phyloP scores from a whole-genome alignment of 2,113 vertebrate genomes.

The Carettochelys insculpta region DNA sequence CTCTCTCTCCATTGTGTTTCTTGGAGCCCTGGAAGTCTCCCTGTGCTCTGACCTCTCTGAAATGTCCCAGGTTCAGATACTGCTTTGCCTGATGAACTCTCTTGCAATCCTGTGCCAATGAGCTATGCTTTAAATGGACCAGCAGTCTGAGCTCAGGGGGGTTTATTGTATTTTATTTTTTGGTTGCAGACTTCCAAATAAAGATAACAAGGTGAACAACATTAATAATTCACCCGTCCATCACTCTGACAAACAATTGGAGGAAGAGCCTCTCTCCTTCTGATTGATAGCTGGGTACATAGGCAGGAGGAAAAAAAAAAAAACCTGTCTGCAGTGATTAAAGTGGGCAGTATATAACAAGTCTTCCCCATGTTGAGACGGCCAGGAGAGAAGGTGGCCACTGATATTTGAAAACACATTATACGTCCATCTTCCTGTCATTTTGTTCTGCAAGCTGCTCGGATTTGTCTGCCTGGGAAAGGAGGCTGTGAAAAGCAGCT shows the following conservation, averaged over 20 bases:
- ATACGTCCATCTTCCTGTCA: conserved; percentile 72
- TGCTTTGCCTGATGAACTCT: background rate
- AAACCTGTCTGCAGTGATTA: conserved; percentile 66
- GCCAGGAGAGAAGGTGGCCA: conserved; percentile 58
- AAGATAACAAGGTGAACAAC: conserved; percentile 39
- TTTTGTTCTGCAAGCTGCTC: conserved; percentile 67
- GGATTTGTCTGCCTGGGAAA: conserved; percentile 46
- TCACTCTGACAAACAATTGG: conserved; percentile 53
- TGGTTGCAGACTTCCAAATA: conserved; percentile 33
- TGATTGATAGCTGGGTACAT: conserved; percentile 36
- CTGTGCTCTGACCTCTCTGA: background rate
- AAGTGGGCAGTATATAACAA: conserved; percentile 62
- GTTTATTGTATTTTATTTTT: background rate
- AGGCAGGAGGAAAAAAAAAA: conserved; percentile 51
- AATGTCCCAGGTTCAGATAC: conserved; percentile 11
- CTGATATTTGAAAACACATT: conserved; percentile 70
- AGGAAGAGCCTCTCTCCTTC: conserved; percentile 44
- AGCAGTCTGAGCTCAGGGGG: background rate
- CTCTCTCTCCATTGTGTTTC: background rate
- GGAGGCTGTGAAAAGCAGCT: conserved; percentile 32
- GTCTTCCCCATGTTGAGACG: conserved; percentile 49
- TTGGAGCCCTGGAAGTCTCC: background rate
- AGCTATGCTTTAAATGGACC: conserved; percentile 20
- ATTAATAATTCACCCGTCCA: conserved; percentile 70
- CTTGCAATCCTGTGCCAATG: background rate